These are phyloP conservation scores for Eucriotettix oculatus DNA, from an alignment of 2,888 invertebrate genomes.

Conservation along the genomic window DNA sequence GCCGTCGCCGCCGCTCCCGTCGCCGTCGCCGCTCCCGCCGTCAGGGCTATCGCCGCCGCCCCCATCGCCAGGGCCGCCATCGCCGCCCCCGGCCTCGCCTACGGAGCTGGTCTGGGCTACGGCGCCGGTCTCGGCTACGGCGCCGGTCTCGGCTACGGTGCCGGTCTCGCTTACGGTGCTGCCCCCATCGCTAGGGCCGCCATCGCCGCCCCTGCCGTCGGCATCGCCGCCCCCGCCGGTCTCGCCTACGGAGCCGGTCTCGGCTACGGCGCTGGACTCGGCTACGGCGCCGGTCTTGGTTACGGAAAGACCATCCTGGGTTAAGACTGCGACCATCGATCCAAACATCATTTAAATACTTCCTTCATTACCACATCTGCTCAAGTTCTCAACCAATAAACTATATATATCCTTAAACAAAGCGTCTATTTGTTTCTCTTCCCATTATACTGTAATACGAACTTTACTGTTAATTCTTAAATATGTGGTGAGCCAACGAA, in stretches of 20 bases:
- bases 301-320: neutral
- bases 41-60: neutral
- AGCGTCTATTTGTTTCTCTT: too few relatives aligned
- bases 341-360: too few relatives aligned
- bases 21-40: neutral
- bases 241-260: neutral
- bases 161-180: neutral
- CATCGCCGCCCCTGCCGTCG: neutral
- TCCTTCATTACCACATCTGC: too few relatives aligned
- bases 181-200: neutral
- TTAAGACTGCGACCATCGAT: neutral
- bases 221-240: neutral
- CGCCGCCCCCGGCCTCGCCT: neutral
- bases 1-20: neutral
- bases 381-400: too few relatives aligned
- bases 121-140: neutral
- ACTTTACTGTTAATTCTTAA: too few relatives aligned
- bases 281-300: neutral
- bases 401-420: too few relatives aligned
- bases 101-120: neutral
- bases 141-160: neutral
- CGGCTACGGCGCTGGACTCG: neutral
- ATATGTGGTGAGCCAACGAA: too few relatives aligned
- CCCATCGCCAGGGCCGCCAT: neutral
- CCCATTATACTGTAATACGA: too few relatives aligned